Evolutionary conservation across 2,888 invertebrate species (phyloP), one percentile per base, ranked within the genome.

Genomic region (Troilus luridus): DNA sequence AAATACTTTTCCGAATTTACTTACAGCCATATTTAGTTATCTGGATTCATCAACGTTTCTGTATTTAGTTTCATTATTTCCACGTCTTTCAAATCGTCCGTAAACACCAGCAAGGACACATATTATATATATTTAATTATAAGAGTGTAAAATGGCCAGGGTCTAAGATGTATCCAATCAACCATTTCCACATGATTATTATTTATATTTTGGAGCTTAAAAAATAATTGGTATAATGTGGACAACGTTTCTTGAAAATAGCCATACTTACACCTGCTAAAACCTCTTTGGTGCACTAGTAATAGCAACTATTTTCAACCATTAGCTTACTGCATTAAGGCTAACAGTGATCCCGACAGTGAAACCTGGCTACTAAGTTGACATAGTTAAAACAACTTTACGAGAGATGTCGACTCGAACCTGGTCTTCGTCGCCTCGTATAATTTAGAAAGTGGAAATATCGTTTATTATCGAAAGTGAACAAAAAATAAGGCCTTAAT

Each of bases 381-480:
- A 27, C 11, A 14, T 3, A n/a, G 56, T 85, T 56, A 85, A 85
- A 77, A 85, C 58, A n/a, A 85, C 21, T 85, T 85, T 85, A 85
- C 85, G 85, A 85, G 56, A 85, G 56, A 58, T 56, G 56, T 85
- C 12, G 56, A 41, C 41, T 41, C 41, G 72, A 41, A 27, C 41
- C 27, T 14, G 2, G 72, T 17, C n/a, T n/a, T n/a, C 2, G 14
- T 17, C n/a, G 24, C 12, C 24, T 27, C 67, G 14, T 27, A 54
- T 81, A 54, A 54, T 81, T 85, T 85, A 85, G 85, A 85, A 85
- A 85, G 85, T 58, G 85, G 85, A 54, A n/a, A 58, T 85, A 85
- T 54, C 85, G 56, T 85, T 85, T 85, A 85, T 85, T 85, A 85
- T 85, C 85, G 85, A 85, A 85, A 85, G 85, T 85, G 85, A 56